Evolutionary conservation across 2,113 vertebrate species (phyloP).

Genomic region (Bos javanicus): DNA sequence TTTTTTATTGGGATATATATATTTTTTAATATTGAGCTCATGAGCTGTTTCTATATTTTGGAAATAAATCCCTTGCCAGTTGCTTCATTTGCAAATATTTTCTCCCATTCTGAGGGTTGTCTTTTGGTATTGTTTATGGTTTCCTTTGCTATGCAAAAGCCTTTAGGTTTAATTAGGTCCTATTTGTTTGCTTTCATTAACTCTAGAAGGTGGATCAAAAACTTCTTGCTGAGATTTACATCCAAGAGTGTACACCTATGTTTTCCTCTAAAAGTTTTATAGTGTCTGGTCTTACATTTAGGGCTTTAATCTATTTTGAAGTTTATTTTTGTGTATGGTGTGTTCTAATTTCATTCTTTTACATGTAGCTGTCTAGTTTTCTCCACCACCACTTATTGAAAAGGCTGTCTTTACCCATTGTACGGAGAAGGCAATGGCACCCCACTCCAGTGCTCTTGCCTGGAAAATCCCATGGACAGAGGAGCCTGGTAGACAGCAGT

Average conservation of each 20-base stretch:
- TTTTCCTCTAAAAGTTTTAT: background rate
- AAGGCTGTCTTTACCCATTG: background rate
- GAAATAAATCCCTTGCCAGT: background rate
- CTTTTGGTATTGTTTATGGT: background rate
- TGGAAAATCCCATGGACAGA: no score
- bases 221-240: background rate
- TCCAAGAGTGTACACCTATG: background rate
- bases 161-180: background rate
- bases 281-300: background rate
- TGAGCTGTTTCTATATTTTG: background rate
- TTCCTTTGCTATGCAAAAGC: background rate
- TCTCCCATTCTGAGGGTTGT: background rate
- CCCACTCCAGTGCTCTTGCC: no score
- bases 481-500: no score
- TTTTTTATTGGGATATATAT: background rate
- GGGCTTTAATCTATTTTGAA: background rate
- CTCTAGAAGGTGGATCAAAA: background rate
- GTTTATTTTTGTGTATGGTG: background rate
- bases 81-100: background rate
- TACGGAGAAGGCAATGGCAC: background rate
- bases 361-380: background rate
- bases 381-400: background rate
- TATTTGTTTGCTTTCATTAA: background rate
- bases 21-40: background rate
- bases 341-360: background rate